These are phyloP conservation scores for Thyatira batis DNA, from an alignment of 2,888 invertebrate species.

Conservation along the genomic window DNA sequence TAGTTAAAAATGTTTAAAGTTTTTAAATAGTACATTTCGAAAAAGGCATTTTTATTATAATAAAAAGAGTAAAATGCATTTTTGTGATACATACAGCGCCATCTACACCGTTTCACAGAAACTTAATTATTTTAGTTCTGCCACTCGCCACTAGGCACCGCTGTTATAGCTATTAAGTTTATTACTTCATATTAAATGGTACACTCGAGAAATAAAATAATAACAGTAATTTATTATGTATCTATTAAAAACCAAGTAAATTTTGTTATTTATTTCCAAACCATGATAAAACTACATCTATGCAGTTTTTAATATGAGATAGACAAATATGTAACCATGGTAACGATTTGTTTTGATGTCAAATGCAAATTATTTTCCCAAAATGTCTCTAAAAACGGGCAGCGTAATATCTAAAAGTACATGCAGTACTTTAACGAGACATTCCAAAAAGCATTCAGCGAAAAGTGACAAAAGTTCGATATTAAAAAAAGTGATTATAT, in stretches of 20 bases:
- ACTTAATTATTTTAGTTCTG: background rate
- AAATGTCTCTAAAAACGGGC: conserved; percentile 19
- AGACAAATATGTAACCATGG: conserved; percentile 23
- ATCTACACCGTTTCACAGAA: background rate
- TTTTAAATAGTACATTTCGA: no score
- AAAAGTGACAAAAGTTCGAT: conserved; percentile 28
- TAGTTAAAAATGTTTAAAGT: no score
- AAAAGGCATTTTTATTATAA: no score
- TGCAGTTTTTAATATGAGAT: conserved; percentile 2
- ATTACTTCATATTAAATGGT: background rate
- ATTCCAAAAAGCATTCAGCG: conserved; percentile 11
- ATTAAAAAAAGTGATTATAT: conserved; percentile 47
- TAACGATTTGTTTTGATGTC: conserved; percentile 25
- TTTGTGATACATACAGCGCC: background rate
- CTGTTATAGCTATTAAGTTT: background rate
- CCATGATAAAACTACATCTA: background rate
- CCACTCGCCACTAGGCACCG: conserved; percentile 40
- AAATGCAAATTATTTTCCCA: no score
- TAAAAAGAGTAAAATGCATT: no score
- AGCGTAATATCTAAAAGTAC: conserved; percentile 12
- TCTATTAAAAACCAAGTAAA: background rate
- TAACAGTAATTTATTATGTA: background rate
- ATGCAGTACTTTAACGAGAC: conserved; percentile 9
- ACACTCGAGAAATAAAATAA: background rate
- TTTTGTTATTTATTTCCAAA: background rate